Conservation (phyloP, 2,113 vertebrate genomes). For the Lampris megalopsis region DNA sequence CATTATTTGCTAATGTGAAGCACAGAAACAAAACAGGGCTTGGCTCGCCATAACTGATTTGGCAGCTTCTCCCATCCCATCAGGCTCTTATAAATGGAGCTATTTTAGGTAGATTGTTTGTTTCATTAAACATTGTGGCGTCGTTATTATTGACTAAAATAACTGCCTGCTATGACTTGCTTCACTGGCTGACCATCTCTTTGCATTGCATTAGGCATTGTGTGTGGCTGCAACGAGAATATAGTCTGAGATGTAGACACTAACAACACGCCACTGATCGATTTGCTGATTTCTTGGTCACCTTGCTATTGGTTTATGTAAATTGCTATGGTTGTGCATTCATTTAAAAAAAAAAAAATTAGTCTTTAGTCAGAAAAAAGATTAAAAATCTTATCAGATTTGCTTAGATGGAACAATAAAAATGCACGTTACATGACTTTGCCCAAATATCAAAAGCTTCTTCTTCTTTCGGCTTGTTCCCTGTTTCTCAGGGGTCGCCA, state of each 20-base stretch:
- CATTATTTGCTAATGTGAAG: too few species aligned
- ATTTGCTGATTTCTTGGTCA: conserved; percentile 4
- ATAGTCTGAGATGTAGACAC: neutral
- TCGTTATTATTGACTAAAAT: neutral
- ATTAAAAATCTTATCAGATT: too few species aligned
- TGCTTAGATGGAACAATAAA: too few species aligned
- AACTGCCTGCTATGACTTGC: neutral
- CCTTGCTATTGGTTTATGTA: conserved; percentile 23
- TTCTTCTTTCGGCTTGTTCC: too few species aligned
- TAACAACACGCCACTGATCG: conserved; percentile 8
- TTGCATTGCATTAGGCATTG: neutral
- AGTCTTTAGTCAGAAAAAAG: too few species aligned
- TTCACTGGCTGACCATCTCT: conserved; percentile 1
- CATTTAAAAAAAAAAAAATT: too few species aligned
- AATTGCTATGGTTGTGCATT: conserved; percentile 16
- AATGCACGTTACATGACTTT: too few species aligned
- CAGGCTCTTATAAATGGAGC: neutral
- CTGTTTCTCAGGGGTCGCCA: too few species aligned
- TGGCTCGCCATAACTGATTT: too few species aligned
- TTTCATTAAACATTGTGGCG: neutral
- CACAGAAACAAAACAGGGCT: too few species aligned
- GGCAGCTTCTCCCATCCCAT: too few species aligned
- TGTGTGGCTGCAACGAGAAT: conserved; percentile 27
- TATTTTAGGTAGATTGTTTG: neutral
- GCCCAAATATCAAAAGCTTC: too few species aligned